A percentile compares a stretch with the other conserved stretches of the same genome.
These are phyloP conservation scores for Glareola pratincola DNA, from an alignment of 2,113 vertebrate species.

Conservation along the genomic window DNA sequence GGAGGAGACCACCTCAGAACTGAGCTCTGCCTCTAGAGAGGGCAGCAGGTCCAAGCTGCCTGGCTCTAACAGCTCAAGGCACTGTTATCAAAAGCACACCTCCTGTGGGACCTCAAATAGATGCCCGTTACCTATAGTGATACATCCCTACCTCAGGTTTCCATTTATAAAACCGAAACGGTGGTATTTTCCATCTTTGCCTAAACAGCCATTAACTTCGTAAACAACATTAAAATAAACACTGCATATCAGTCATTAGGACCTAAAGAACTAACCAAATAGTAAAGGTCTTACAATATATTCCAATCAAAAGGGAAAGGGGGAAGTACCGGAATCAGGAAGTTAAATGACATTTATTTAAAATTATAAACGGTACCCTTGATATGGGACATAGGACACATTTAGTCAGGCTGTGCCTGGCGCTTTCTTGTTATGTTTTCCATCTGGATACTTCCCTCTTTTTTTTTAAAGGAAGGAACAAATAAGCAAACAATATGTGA, in stretches of 20 bases:
- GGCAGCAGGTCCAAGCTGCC: neutral
- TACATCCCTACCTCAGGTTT: neutral
- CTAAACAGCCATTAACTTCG: neutral
- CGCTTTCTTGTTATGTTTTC: neutral
- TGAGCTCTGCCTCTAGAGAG: neutral
- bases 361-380: neutral
- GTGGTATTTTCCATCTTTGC: neutral
- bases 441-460: neutral
- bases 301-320: neutral
- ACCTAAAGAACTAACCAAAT: neutral
- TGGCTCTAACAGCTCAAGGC: neutral
- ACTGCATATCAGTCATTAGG: neutral
- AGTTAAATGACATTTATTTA: neutral
- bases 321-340: neutral
- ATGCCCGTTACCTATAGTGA: neutral
- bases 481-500: neutral
- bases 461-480: neutral
- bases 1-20: neutral
- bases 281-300: neutral
- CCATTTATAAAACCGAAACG: neutral
- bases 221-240: neutral
- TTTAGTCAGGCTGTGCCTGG: neutral
- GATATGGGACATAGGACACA: too few species aligned
- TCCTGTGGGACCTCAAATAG: neutral
- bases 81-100: neutral